Evolutionary conservation across 2,113 vertebrate species (phyloP).

Genomic region (Charina bottae): DNA sequence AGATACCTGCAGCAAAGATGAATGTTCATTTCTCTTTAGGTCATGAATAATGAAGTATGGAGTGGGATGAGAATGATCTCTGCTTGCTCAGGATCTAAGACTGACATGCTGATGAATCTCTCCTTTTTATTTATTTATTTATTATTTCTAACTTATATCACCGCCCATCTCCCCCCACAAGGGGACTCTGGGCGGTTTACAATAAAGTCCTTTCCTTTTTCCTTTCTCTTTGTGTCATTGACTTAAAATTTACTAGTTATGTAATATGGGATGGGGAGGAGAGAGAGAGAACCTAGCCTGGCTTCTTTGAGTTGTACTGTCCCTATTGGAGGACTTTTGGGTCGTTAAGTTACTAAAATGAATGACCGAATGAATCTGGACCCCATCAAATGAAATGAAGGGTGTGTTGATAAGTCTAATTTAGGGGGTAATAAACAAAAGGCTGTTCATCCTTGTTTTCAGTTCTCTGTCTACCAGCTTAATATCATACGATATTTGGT

Average conservation of each 20-base stretch:
- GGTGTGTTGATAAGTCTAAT: background rate
- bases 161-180: too few species aligned
- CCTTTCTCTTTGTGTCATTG: background rate
- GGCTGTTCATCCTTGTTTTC: too few species aligned
- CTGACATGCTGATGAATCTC: conserved; percentile 12
- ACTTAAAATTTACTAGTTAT: conserved; percentile 12
- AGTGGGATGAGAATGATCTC: conserved; percentile 11
- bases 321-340: conserved; percentile 25
- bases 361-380: conserved; percentile 19
- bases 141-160: too few species aligned
- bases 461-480: too few species aligned
- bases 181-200: too few species aligned
- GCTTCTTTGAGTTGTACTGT: conserved; percentile 28
- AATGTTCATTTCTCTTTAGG: conserved; percentile 41
- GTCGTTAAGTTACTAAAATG: conserved; percentile 47
- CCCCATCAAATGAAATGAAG: conserved; percentile 34
- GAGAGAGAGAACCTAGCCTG: background rate
- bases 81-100: conserved; percentile 41
- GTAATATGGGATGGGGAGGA: background rate
- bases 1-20: conserved; percentile 41
- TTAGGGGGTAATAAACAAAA: too few species aligned
- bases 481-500: too few species aligned
- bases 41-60: conserved; percentile 41
- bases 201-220: conserved; percentile 8
- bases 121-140: too few species aligned